phyloP scores from a whole-genome alignment of 2,888 invertebrate species.

The Drosophila stalkeri region DNA sequence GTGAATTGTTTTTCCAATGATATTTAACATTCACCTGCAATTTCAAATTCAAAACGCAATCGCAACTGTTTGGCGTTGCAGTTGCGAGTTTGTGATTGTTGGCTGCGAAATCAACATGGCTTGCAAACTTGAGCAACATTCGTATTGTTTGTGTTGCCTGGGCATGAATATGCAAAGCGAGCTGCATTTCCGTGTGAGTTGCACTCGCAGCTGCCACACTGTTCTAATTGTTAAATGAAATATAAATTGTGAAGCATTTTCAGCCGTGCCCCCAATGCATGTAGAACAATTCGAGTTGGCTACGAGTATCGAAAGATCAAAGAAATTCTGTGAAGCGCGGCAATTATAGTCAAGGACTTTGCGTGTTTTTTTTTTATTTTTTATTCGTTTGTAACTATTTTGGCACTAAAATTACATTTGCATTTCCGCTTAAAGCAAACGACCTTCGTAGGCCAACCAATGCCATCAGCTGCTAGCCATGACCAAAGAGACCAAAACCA shows the following conservation, averaged over 20 bases:
- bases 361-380: slow-evolving; percentile 1
- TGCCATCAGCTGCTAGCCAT: slow-evolving; percentile 27
- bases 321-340: not conserved
- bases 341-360: slow-evolving; percentile 1
- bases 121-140: slow-evolving; percentile 1
- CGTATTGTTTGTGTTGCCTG: slow-evolving; percentile 3
- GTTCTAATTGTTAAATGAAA: slow-evolving; percentile 6
- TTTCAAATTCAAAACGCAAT: slow-evolving; percentile 1
- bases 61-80: not conserved
- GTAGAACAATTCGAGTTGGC: not conserved
- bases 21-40: not conserved
- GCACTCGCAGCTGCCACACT: slow-evolving; percentile 2
- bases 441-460: slow-evolving; percentile 56
- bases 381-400: too few species aligned
- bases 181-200: not conserved
- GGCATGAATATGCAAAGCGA: slow-evolving; percentile 13
- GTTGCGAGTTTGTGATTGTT: slow-evolving; percentile 5
- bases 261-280: not conserved
- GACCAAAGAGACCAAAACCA: slow-evolving; percentile 49
- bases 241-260: not conserved
- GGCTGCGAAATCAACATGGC: slow-evolving; percentile 12
- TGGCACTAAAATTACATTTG: slow-evolving; percentile 36
- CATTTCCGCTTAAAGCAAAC: slow-evolving; percentile 43
- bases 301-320: not conserved
- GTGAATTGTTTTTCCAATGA: not conserved